Conservation (phyloP, 2,797 vertebrate genomes). For the Cossypha heuglini region DNA sequence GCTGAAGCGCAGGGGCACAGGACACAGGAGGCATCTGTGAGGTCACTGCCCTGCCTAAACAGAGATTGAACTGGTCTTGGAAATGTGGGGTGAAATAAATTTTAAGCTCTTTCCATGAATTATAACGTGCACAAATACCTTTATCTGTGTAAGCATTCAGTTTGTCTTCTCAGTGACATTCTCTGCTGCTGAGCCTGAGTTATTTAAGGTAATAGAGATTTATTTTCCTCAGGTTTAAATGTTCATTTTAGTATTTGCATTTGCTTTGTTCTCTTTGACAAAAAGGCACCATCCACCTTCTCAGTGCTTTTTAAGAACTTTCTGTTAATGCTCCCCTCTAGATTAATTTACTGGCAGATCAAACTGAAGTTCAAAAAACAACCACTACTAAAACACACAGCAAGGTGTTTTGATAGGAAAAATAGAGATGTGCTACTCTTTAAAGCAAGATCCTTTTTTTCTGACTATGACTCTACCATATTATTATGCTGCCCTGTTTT, state of each 20-base stretch:
- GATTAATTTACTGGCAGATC: background rate
- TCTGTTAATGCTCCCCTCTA: background rate
- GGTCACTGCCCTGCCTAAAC: background rate
- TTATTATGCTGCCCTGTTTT: background rate
- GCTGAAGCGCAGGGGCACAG: background rate
- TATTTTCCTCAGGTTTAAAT: background rate
- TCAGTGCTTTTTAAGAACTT: background rate
- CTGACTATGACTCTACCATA: background rate
- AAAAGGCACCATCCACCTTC: background rate
- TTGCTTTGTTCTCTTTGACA: background rate
- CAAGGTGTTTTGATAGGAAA: background rate
- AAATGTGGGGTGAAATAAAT: background rate
- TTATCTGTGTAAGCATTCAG: background rate
- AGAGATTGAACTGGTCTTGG: background rate
- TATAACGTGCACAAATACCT: background rate
- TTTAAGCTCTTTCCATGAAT: background rate
- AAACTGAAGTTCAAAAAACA: background rate
- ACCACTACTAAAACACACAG: background rate
- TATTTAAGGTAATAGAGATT: background rate
- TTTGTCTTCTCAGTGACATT: background rate
- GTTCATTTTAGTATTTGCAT: background rate
- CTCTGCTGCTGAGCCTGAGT: background rate
- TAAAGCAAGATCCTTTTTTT: background rate
- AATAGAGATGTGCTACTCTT: background rate
- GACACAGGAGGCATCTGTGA: background rate